Conservation (phyloP, 2,888 invertebrate genomes). For the Drosophila quinaria region DNA sequence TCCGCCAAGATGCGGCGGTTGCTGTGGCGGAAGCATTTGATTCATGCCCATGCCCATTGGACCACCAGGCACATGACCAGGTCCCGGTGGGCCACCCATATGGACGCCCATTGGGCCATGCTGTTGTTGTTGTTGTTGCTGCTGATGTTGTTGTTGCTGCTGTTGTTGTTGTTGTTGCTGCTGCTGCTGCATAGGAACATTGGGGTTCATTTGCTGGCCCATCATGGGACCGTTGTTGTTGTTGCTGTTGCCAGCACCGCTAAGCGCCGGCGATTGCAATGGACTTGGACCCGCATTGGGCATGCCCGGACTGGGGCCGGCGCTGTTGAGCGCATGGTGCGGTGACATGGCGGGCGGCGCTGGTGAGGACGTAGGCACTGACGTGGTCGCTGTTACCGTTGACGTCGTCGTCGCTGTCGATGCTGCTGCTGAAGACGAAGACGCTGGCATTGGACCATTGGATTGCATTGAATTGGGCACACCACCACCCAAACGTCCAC, state of each 20-base stretch:
- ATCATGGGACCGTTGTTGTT: conserved; percentile 81
- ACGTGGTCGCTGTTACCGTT: conserved; percentile 73
- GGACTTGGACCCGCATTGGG: conserved; percentile 79
- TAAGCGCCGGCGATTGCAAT: conserved; percentile 76
- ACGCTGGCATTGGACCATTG: conserved; percentile 87
- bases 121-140: conserved; percentile 69
- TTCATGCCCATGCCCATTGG: conserved; percentile 86
- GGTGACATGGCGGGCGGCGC: conserved; percentile 86
- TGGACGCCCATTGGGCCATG: conserved; percentile 84
- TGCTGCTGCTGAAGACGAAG: conserved; percentile 69
- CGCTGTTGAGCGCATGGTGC: conserved; percentile 80
- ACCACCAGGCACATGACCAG: conserved; percentile 68
- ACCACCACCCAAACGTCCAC: conserved; percentile 73
- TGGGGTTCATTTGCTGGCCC: conserved; percentile 85
- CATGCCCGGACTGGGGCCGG: conserved; percentile 81
- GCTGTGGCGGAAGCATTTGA: conserved; percentile 83
- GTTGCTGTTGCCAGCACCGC: conserved; percentile 49
- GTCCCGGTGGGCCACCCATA: conserved; percentile 76
- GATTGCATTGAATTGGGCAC: conserved; percentile 77
- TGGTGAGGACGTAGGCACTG: conserved; percentile 84
- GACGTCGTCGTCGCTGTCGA: conserved; percentile 68
- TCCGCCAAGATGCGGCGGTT: conserved; percentile 79
- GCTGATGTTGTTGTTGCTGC: conserved; percentile 42
- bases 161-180: conserved; percentile 48
- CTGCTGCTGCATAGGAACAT: conserved; percentile 85